Base-by-base conservation (phyloP, 2,888 invertebrate species). In the Lycia hirtaria region DNA sequence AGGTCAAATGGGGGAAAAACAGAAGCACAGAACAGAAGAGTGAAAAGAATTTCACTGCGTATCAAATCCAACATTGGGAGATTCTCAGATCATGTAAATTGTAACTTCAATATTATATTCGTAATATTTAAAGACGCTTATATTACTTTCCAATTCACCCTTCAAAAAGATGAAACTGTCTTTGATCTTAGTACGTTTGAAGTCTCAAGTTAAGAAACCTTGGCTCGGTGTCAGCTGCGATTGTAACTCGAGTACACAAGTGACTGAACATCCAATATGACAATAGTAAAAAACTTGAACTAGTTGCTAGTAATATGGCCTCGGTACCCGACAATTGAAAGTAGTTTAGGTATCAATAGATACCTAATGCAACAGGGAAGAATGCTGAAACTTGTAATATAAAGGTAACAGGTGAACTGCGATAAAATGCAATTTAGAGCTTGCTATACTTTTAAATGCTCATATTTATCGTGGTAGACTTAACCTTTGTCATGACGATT, bases 311-410 rank as follows among this genome's bases (percentile, higher is more conserved):
- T 14, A 45, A 22, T 15, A 20, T 14, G 35, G 37, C 47, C 47
- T 47, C 35, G 47, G 17, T 15, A 24, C 32, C 14, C 32, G 32
- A 32, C 47, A 22, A 24, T 47, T 47, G 45, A 47, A 47, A 33
- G 45, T 33, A 9, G 45, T 47, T 33, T 33, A 24, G 20, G 15
- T 26, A 22, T 38, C n/a, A 22, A 20, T 9, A 52, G 26, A 52
- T n/a, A n/a, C n/a, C n/a, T n/a, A n/a, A 44, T 59, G 35, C 35
- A 15, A 14, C 12, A 24, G 24, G 20, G 47, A 47, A 47, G 14
- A 47, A 26, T 35, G 20, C 22, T 43, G n/a, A 19, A 44, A 24
- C 12, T 12, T 28, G 32, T 44, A 2, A 5, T 43, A 14, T 43
- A 43, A 44, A 44, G 30, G 30, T 44, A 30, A 30, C 19, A 24